phyloP scores from a whole-genome alignment of 1,140 invertebrate genomes.

The Drosophila watanabei region DNA sequence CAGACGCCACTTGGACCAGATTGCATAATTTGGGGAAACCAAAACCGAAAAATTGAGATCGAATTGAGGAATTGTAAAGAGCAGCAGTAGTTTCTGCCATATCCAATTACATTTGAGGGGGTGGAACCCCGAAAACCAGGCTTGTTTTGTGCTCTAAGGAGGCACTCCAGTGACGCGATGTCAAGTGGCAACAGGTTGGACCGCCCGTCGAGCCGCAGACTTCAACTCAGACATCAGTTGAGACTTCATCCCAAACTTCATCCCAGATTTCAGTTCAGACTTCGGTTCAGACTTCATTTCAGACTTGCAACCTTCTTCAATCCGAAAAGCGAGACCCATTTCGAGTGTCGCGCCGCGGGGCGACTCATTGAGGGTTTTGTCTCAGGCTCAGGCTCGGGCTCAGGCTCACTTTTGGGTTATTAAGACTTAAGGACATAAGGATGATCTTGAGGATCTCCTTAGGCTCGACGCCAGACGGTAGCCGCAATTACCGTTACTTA shows the following conservation, averaged over 20 bases:
- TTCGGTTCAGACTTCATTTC: constrained; percentile 11
- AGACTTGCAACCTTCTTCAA: constrained; percentile 8
- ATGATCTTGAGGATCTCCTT: constrained; percentile 5
- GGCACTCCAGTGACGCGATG: constrained; percentile 50
- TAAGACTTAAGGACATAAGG: constrained; percentile 7
- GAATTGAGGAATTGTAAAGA: constrained; percentile 12
- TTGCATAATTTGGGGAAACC: constrained; percentile 15
- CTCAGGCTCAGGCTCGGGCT: not conserved
- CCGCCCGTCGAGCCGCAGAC: constrained; percentile 56
- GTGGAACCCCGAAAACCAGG: constrained; percentile 22
- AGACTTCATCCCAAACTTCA: constrained; percentile 20
- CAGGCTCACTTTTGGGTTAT: constrained; percentile 34
- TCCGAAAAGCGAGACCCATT: constrained; percentile 34
- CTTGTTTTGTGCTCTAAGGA: constrained; percentile 47
- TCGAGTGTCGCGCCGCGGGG: constrained; percentile 64
- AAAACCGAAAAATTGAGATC: constrained; percentile 20
- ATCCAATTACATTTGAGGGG: constrained; percentile 36
- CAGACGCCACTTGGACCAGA: constrained; percentile 44
- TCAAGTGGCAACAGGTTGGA: constrained; percentile 81
- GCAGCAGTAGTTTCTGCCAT: constrained; percentile 8
- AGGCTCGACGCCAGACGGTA: constrained; percentile 63
- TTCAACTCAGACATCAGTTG: constrained; percentile 8
- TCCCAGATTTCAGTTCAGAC: constrained; percentile 11
- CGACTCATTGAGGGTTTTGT: constrained; percentile 69
- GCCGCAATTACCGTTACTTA: constrained; percentile 64